Percentiles rank a stretch among this genome's conserved stretches.
phyloP scores from a whole-genome alignment of 2,113 vertebrate genomes.

The Eulacestoma nigropectus region DNA sequence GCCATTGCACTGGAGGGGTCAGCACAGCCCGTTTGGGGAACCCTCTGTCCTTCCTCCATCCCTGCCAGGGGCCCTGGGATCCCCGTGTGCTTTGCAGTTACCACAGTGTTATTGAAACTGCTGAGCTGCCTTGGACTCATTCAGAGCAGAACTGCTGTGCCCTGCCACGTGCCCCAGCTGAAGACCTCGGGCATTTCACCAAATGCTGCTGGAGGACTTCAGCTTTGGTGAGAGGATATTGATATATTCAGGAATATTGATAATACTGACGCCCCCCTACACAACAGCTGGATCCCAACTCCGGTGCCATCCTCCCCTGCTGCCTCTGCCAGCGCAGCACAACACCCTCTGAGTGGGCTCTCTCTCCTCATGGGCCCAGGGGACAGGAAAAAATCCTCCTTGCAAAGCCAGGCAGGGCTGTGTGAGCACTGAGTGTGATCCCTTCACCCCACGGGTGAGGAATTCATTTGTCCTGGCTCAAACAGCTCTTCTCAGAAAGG shows the following conservation, averaged over 20 bases:
- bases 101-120: neutral
- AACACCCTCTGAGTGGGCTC: neutral
- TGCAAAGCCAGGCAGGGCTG: neutral
- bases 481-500: neutral
- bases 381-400: neutral
- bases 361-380: neutral
- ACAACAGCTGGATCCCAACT: neutral
- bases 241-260: neutral
- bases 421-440: neutral
- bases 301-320: neutral
- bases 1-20: neutral
- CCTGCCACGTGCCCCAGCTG: neutral
- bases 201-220: neutral
- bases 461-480: neutral
- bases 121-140: neutral
- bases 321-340: neutral
- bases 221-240: neutral
- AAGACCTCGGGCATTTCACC: neutral
- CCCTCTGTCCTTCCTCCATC: neutral
- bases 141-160: neutral
- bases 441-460: neutral
- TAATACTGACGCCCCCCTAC: neutral
- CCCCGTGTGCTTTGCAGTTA: accelerated
- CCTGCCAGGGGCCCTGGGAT: neutral
- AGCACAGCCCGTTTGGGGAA: neutral